These are phyloP conservation scores for Drosophila gaucha DNA, from an alignment of 2,888 invertebrate species.

Conservation along the genomic window DNA sequence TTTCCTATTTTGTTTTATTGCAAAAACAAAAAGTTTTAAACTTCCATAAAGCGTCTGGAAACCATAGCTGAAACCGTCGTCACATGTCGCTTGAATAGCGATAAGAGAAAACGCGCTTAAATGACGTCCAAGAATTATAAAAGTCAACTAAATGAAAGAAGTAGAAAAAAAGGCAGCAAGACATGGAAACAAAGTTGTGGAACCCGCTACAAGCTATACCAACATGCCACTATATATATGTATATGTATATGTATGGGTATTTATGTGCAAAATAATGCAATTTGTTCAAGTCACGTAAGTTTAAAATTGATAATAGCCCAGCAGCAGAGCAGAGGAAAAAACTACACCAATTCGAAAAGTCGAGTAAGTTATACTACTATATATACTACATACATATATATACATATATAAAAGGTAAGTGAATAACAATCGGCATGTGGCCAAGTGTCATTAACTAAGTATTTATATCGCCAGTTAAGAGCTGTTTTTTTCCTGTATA, in stretches of 20 bases:
- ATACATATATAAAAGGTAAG: background rate
- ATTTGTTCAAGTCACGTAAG: slow-evolving; percentile 73
- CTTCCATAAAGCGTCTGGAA: slow-evolving; percentile 8
- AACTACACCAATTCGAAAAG: slow-evolving; percentile 30
- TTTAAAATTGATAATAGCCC: slow-evolving; percentile 65
- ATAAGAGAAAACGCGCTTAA: slow-evolving; percentile 50
- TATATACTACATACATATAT: background rate
- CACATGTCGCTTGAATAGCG: slow-evolving; percentile 17
- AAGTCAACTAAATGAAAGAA: background rate
- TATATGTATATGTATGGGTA: background rate
- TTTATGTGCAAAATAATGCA: slow-evolving; percentile 60
- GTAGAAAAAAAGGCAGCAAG: slow-evolving; percentile 8
- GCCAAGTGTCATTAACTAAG: slow-evolving; percentile 47
- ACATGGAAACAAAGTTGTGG: slow-evolving; percentile 18
- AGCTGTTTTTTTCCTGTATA: slow-evolving; percentile 17
- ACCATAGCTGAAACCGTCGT: slow-evolving; percentile 2
- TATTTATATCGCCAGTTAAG: slow-evolving; percentile 40
- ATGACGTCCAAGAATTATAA: slow-evolving; percentile 40
- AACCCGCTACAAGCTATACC: slow-evolving; percentile 12
- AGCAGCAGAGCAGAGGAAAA: slow-evolving; percentile 14
- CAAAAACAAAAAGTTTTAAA: background rate
- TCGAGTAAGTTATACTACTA: slow-evolving; percentile 9
- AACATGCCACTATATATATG: slow-evolving; percentile 12
- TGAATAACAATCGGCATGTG: slow-evolving; percentile 17
- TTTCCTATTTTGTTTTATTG: background rate